These are phyloP conservation scores for Drosophila guanche DNA, from an alignment of 1,140 invertebrate genomes.

Conservation along the genomic window DNA sequence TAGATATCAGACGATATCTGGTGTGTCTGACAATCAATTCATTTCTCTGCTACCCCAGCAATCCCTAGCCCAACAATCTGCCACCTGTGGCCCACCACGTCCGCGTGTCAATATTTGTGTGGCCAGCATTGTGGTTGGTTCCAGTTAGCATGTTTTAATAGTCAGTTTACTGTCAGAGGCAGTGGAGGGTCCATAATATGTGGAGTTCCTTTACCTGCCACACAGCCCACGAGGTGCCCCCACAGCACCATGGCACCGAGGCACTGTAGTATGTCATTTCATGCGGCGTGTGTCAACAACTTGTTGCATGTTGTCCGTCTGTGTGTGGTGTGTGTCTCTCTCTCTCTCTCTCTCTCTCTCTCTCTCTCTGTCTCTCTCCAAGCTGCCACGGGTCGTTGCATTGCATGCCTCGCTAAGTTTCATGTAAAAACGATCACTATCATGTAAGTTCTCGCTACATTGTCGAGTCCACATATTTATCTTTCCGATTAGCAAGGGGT, in stretches of 20 bases:
- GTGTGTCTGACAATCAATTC: background rate
- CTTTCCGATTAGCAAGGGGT: constrained; percentile 31
- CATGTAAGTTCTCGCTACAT: constrained; percentile 37
- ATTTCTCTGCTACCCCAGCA: background rate
- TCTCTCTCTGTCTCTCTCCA: background rate
- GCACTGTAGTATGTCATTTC: constrained; percentile 26
- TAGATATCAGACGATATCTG: too few species aligned
- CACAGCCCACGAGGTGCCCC: background rate
- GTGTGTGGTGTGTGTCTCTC: background rate
- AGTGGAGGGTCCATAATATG: constrained; percentile 35
- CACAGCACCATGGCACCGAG: background rate
- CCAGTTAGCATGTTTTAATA: constrained; percentile 16
- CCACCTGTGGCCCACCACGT: background rate
- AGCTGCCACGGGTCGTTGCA: constrained; percentile 25
- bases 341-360: background rate
- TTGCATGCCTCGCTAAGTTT: constrained; percentile 47
- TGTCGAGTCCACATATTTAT: constrained; percentile 32
- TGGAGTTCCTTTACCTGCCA: constrained; percentile 47
- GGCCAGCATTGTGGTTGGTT: constrained; percentile 38
- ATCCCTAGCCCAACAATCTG: background rate
- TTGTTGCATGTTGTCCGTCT: constrained; percentile 31
- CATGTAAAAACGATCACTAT: constrained; percentile 44
- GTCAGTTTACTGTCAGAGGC: constrained; percentile 12
- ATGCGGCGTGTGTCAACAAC: constrained; percentile 44
- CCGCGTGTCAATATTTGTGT: constrained; percentile 42